These are phyloP conservation scores for Paraplagusia blochii DNA, from an alignment of 2,113 vertebrate genomes.

Conservation along the genomic window DNA sequence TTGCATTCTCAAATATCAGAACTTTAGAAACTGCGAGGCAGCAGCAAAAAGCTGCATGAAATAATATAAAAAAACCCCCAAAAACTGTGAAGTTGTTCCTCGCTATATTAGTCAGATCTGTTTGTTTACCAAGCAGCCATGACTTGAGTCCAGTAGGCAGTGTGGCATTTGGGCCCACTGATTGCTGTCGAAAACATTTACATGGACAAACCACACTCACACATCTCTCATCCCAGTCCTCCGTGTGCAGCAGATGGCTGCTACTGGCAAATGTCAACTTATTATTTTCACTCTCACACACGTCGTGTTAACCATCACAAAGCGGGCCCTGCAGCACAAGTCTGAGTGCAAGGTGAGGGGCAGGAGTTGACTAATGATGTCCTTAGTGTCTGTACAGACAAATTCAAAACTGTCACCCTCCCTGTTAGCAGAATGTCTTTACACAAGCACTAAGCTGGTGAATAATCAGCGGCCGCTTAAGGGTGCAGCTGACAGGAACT, in stretches of 20 bases:
- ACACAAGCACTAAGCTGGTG: conserved; percentile 48
- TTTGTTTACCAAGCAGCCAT: conserved; percentile 22
- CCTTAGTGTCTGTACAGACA: conserved; percentile 34
- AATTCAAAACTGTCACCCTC: conserved; percentile 33
- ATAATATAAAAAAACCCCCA: conserved; percentile 1
- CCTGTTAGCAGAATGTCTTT: conserved; percentile 31
- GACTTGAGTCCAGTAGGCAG: conserved; percentile 15
- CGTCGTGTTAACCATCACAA: conserved; percentile 17
- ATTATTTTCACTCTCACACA: conserved; percentile 32
- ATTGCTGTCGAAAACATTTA: conserved; percentile 22
- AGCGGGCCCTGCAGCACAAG: neutral
- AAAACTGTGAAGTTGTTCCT: neutral
- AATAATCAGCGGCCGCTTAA: conserved; percentile 44
- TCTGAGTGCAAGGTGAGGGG: conserved; percentile 32
- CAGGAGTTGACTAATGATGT: conserved; percentile 42
- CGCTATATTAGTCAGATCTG: conserved; percentile 24
- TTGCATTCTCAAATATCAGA: too few relatives aligned
- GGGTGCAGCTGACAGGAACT: conserved; percentile 50
- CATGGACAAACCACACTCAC: conserved; percentile 4
- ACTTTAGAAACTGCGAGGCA: too few relatives aligned
- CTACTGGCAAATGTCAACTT: conserved; percentile 34
- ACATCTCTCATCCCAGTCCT: conserved; percentile 10
- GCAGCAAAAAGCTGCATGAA: neutral
- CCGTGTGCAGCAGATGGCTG: conserved; percentile 15
- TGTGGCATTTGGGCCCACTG: conserved; percentile 21